phyloP scores from a whole-genome alignment of 2,888 invertebrate genomes.

The Andrena flavipes region DNA sequence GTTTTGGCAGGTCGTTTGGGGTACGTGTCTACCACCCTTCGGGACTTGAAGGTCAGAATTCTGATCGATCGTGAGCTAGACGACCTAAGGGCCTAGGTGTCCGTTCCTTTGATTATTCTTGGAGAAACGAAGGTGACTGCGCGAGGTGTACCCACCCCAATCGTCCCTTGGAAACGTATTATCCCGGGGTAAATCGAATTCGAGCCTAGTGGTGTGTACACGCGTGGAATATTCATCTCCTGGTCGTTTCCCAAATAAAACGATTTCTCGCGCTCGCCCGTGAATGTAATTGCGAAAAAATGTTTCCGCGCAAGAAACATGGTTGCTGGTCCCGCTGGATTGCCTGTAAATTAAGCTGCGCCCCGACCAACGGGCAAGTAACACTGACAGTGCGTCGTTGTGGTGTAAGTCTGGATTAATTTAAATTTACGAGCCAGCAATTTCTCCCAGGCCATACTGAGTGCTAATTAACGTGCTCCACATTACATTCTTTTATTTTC shows the following conservation, averaged over 20 bases:
- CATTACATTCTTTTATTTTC: background rate
- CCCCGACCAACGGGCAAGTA: background rate
- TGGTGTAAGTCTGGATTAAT: constrained; percentile 26
- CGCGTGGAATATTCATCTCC: constrained; percentile 6
- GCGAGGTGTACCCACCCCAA: background rate
- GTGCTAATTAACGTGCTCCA: constrained; percentile 11
- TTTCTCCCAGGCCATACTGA: background rate
- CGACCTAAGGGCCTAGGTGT: constrained; percentile 1
- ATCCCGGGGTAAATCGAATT: background rate
- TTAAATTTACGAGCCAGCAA: constrained; percentile 18
- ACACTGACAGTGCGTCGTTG: background rate
- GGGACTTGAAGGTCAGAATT: constrained; percentile 1
- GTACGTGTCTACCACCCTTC: background rate
- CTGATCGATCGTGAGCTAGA: constrained; percentile 25
- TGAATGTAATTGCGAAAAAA: constrained; percentile 32
- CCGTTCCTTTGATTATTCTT: background rate
- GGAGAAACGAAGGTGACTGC: background rate
- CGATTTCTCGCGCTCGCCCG: constrained; percentile 30
- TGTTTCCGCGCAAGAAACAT: constrained; percentile 6
- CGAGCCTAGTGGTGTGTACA: background rate
- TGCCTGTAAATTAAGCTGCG: constrained; percentile 11
- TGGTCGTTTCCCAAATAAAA: constrained; percentile 18
- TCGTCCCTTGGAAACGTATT: background rate
- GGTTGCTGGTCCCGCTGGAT: background rate
- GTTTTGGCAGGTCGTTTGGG: constrained; percentile 7